Evolutionary conservation across 2,797 vertebrate genomes (phyloP), one percentile per base, ranked within the genome.

Genomic region (Hephaestus fuliginosus): DNA sequence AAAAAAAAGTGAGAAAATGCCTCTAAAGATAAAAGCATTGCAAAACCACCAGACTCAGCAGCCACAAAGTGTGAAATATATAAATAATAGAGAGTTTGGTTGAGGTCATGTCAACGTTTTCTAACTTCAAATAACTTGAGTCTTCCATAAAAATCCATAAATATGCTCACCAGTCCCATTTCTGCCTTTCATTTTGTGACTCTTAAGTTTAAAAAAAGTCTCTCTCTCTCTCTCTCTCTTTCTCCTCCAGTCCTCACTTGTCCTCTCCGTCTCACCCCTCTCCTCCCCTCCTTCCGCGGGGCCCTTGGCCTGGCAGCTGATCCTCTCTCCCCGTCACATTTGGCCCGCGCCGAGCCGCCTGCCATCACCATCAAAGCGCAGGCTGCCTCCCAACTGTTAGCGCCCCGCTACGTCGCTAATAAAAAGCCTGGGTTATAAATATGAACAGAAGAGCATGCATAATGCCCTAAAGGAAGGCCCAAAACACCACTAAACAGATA

Each of bases 351-450:
- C 39, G 36, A 82, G 84, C 85, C 62, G 88, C 89, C 91, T 91
- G 89, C 90, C 91, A 88, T 86, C 83, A 77, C 84, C 93, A 92
- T 94, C 92, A 94, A 94, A 93, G 90, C 63, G 25, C 85, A 72
- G 60, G 79, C 89, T 89, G 93, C 89, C 89, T 92, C 89, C 91
- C 89, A 85, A 93, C 93, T 94, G 92, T 92, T 94, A 92, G 91
- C 88, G 68, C 92, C 93, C 93, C 82, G 86, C 92, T 72, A 91
- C 41, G 88, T 78, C 5, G 80, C 92, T 94, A 94, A 93, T 94
- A 94, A 94, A 93, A 94, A 92, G 90, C 88, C 88, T 65, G 88
- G 89, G 91, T 92, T 93, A 93, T 94, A 94, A 94, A 94, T 93
- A 93, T 93, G 93, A 94, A 90, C 74, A 90, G 89, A 93, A 79